phyloP scores from a whole-genome alignment of 2,888 invertebrate species.

The Dynastes hyllus region DNA sequence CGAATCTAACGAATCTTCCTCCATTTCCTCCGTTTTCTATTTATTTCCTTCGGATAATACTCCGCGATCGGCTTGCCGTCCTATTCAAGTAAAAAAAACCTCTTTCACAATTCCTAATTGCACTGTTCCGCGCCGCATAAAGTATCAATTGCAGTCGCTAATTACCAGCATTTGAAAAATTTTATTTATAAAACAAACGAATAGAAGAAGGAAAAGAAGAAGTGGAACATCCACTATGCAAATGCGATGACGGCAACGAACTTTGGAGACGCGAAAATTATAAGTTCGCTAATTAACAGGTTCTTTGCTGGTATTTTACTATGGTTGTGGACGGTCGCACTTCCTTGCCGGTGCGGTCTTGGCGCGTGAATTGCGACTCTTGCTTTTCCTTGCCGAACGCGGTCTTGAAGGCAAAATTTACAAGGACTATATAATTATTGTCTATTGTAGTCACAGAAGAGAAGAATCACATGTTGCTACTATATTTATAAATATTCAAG shows the following conservation, averaged over 20 bases:
- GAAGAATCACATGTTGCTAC: neutral
- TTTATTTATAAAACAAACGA: constrained; percentile 22
- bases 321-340: neutral
- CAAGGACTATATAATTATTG: constrained; percentile 37
- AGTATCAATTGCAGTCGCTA: constrained; percentile 41
- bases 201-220: neutral
- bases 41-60: too few relatives aligned
- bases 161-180: constrained; percentile 27
- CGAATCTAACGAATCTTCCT: too few relatives aligned
- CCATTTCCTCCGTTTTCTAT: too few relatives aligned
- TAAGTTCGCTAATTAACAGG: constrained; percentile 41
- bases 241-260: neutral
- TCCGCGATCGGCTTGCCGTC: too few relatives aligned
- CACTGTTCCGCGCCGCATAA: neutral
- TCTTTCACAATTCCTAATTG: neutral
- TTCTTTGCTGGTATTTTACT: constrained; percentile 30
- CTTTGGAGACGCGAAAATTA: constrained; percentile 25
- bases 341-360: constrained; percentile 6
- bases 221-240: neutral
- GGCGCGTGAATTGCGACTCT: constrained; percentile 22
- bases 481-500: neutral
- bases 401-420: constrained; percentile 25
- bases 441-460: constrained; percentile 18
- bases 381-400: constrained; percentile 26
- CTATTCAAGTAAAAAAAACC: neutral